Base-by-base conservation (phyloP, 2,797 vertebrate species). In the Hephaestus fuliginosus region DNA sequence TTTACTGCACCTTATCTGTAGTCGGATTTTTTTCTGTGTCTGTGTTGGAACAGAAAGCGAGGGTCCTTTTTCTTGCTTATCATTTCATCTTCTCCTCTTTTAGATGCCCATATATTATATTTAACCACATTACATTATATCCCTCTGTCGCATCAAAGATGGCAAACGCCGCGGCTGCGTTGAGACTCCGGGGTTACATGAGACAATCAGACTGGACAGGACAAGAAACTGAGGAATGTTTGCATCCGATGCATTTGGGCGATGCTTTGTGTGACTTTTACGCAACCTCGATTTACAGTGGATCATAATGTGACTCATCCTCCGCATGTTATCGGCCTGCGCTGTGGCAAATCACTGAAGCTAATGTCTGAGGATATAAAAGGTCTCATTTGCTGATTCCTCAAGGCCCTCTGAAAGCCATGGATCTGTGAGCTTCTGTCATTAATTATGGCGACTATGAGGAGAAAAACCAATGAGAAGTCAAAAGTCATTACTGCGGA, bases 401-500 rank as follows among this genome's bases (percentile, higher is more conserved):
- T 78, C 20, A 3, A 51, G 72, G 86, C 71, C 49, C 55, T 28
- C 1, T 2, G 76, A 74, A 75, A 58, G 46, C 39, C 18, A n/a
- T 15, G 15, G 30, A 70, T 86, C 72, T 67, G 64, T 25, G 63
- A 70, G 46, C 41, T 78, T 84, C 74, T 74, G 61, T 76, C 58
- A 56, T 56, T 62, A 86, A 86, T 88, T 87, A 78, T 46, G 1
- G 62, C 22, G 49, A 75, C 76, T 75, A 55, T 46, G 12, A 30
- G 22, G 8, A 69, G 36, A 64, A 51, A 70, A 86, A 53, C 17
- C 39, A 65, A 68, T 62, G 61, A 68, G 62, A 88, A 62, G 51
- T 88, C 78, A 89, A 82, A 80, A 62, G 28, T 76, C 75, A 60
- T 87, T 84, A 49, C 6, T 14, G 46, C n/a, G 46, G 48, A 56